Evolutionary conservation across 2,113 vertebrate genomes (phyloP), one percentile per base, ranked within the genome.

Genomic region (Rynchops niger): DNA sequence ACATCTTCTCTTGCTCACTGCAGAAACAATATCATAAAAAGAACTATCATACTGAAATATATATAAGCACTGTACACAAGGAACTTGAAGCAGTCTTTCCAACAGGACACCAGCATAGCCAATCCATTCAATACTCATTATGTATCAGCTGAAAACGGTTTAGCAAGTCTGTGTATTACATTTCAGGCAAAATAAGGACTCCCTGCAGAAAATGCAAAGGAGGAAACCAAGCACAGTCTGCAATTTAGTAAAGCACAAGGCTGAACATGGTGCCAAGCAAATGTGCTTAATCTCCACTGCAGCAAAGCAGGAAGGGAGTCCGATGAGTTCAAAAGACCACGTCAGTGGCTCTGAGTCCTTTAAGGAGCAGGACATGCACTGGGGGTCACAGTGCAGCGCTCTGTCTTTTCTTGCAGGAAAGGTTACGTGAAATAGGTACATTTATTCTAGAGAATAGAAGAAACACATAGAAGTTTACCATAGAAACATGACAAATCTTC

Each of bases 231-330:
- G 43, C 16, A 62, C 4, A 47, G 45, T 6, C 18, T 91, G 30
- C 0, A 0, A 66, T 22, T 9, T 42, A 62, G 38, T 36, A 67
- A 91, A 83, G 49, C 8, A 3, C 0, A 1, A 67, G 25, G 50
- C 15, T 70, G 69, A 90, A 70, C 4, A 26, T 9, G 3, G 3
- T 62, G 62, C 16, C 43, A 72, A 79, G 45, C 3, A 66, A 82
- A 86, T 7, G 15, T 55, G 11, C n/a, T 66, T 71, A 9, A 49
- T 49, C 25, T 53, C 12, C 30, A 65, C 49, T 73, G 52, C 10
- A 70, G 23, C 15, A 76, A 67, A 83, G 21, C 11, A 63, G n/a
- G 8, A 74, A 43, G 52, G 82, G 36, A 67, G 23, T 27, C 27
- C 67, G 56, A 52, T 47, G 65, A 88, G 25, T 53, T 88, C 14